phyloP scores from a whole-genome alignment of 2,113 vertebrate species.

The Aleadryas rufinucha region DNA sequence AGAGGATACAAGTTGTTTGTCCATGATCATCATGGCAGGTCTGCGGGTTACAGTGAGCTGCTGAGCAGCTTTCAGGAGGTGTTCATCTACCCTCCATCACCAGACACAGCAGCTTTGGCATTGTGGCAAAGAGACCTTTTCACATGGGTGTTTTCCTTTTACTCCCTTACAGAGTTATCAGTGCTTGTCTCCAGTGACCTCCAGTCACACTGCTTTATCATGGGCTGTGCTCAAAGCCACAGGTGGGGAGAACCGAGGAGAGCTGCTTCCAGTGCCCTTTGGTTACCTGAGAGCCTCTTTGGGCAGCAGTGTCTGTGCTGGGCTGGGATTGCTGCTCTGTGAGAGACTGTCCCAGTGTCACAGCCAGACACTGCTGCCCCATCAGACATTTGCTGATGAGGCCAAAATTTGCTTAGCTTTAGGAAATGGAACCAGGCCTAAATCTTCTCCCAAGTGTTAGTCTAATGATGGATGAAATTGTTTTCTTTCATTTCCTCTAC shows the following conservation, averaged over 20 bases:
- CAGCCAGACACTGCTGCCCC: not conserved
- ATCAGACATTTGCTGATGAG: not conserved
- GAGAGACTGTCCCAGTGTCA: not conserved
- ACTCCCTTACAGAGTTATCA: not conserved
- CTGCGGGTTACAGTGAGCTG: not conserved
- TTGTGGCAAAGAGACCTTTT: not conserved
- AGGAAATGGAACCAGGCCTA: conserved; percentile 8
- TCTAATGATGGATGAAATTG: conserved; percentile 38
- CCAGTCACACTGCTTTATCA: not conserved
- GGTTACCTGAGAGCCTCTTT: not conserved
- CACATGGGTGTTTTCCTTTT: not conserved
- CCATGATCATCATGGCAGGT: not conserved
- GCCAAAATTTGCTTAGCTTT: conserved; percentile 1
- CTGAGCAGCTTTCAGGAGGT: not conserved
- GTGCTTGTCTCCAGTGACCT: not conserved
- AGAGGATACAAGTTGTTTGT: not conserved
- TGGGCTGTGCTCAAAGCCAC: not conserved
- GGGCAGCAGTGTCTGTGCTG: not conserved
- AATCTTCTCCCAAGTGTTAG: not conserved
- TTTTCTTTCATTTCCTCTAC: conserved; percentile 27
- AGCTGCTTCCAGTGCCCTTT: not conserved
- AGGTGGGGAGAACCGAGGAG: not conserved
- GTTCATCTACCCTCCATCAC: not conserved
- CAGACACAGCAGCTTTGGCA: not conserved
- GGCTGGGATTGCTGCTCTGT: not conserved